phyloP scores from a whole-genome alignment of 2,888 invertebrate species.

The Biston stratarius region DNA sequence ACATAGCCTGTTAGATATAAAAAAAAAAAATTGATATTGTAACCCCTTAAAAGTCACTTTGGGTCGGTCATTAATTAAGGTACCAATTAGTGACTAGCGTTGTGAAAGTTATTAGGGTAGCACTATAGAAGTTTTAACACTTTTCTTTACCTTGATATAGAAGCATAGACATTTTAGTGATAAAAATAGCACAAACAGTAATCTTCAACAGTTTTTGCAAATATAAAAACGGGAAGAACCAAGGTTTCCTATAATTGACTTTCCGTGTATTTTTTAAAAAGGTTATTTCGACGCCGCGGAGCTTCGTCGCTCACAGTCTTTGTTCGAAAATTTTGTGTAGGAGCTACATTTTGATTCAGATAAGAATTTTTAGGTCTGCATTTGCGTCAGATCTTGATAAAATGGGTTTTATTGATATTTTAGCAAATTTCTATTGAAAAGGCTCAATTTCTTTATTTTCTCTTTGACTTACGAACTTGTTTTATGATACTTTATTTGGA shows the following conservation, averaged over 20 bases:
- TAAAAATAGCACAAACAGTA: conserved; percentile 4
- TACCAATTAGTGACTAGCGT: too few species aligned
- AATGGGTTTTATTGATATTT: conserved; percentile 1
- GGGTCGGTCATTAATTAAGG: too few species aligned
- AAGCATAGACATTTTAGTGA: not conserved
- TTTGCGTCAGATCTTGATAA: not conserved
- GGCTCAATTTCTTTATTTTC: too few species aligned
- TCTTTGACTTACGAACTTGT: too few species aligned
- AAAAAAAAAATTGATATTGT: too few species aligned
- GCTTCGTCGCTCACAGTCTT: conserved; percentile 37
- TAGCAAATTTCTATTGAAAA: too few species aligned
- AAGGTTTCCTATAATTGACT: conserved; percentile 60
- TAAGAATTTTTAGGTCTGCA: conserved; percentile 28
- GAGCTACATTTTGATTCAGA: conserved; percentile 18
- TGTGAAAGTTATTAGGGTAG: too few species aligned
- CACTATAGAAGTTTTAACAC: not conserved
- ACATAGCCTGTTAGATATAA: too few species aligned
- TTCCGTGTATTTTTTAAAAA: conserved; percentile 58
- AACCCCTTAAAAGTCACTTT: too few species aligned
- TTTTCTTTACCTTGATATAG: not conserved
- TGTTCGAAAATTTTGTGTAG: conserved; percentile 44
- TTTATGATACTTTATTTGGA: too few species aligned
- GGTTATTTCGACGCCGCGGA: conserved; percentile 44
- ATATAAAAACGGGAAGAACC: conserved; percentile 33
- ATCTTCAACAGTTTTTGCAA: conserved; percentile 9